Evolutionary conservation across 2,888 invertebrate genomes (phyloP).

Genomic region (Cataglyphis livida): DNA sequence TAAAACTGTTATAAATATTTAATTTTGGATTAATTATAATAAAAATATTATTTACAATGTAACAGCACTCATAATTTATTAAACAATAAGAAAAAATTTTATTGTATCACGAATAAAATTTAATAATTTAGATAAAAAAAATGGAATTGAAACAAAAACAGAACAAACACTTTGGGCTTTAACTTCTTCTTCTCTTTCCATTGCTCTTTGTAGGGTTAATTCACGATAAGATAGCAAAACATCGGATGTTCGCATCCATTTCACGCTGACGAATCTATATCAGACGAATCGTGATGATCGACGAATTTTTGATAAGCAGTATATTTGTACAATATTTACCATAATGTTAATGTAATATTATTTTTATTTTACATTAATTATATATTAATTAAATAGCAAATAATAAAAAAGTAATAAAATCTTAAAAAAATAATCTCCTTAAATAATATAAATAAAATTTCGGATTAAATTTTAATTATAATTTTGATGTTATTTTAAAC

Average conservation of each 20-base stretch:
- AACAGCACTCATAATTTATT: not conserved
- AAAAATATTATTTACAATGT: not conserved
- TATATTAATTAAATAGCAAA: not conserved
- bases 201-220: not conserved
- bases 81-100: not conserved
- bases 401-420: not conserved
- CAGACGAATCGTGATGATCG: not conserved
- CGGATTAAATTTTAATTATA: not conserved
- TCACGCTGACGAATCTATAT: not conserved
- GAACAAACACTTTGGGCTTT: not conserved
- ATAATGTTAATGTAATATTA: not conserved
- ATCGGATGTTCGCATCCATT: not conserved
- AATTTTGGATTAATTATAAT: not conserved
- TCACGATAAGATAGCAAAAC: not conserved
- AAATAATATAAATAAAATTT: not conserved
- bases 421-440: not conserved
- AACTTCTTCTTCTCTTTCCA: not conserved
- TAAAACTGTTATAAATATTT: not conserved
- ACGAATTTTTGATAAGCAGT: not conserved
- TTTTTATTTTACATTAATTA: not conserved
- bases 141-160: not conserved
- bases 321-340: not conserved
- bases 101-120: not conserved
- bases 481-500: not conserved
- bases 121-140: not conserved